Evolutionary conservation across 2,888 invertebrate genomes (phyloP).

Genomic region (Minunthozetes semirufus): DNA sequence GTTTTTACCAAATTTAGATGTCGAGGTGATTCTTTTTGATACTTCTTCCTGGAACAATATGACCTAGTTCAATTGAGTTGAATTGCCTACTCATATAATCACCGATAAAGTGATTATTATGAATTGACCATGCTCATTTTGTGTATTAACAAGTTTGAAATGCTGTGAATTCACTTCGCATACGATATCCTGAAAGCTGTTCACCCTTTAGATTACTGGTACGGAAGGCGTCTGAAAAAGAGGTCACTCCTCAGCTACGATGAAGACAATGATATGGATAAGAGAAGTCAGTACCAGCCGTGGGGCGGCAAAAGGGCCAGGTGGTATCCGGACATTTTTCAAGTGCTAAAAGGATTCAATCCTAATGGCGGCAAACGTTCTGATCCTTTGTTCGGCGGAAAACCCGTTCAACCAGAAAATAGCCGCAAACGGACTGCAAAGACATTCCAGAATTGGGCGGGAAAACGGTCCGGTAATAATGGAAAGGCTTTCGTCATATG

Average conservation of each 20-base stretch:
- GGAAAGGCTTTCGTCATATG: neutral
- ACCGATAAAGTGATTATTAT: no score
- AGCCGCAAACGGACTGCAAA: neutral
- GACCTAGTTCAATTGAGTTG: no score
- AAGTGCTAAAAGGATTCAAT: slow-evolving; percentile 1
- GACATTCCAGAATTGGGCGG: neutral
- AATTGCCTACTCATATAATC: no score
- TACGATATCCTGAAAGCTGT: no score
- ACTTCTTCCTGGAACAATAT: neutral
- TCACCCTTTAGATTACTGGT: slow-evolving; percentile 24
- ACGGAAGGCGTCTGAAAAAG: slow-evolving; percentile 7
- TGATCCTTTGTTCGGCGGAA: neutral
- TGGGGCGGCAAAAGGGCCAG: slow-evolving; percentile 8
- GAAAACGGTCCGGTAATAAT: neutral
- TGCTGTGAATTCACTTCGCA: no score
- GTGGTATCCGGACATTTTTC: neutral
- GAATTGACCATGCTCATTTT: no score
- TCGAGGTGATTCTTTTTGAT: neutral
- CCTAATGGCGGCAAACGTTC: slow-evolving; percentile 12
- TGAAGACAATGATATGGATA: neutral
- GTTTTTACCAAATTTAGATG: no score
- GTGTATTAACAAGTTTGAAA: no score
- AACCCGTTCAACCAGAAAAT: neutral
- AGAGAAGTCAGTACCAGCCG: neutral
- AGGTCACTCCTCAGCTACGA: neutral